These are phyloP conservation scores for Anastrepha obliqua DNA, from an alignment of 1,140 invertebrate species.

Conservation along the genomic window DNA sequence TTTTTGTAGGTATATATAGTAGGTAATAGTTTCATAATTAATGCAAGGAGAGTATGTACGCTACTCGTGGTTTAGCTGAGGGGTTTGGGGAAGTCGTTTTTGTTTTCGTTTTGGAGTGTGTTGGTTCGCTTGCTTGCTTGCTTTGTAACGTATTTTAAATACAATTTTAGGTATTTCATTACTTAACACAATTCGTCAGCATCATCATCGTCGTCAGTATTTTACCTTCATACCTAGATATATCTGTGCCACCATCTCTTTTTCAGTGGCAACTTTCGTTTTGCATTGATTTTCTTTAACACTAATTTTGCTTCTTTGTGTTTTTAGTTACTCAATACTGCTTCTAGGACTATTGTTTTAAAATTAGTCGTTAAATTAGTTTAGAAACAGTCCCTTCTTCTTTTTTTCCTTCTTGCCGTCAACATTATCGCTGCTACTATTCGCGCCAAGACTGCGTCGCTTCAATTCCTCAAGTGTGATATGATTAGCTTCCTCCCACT, in stretches of 20 bases:
- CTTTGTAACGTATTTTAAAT: conserved; percentile 52
- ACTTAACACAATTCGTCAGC: conserved; percentile 44
- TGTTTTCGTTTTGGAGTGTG: not conserved
- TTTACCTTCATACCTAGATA: not conserved
- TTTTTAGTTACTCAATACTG: conserved; percentile 51
- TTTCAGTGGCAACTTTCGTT: not conserved
- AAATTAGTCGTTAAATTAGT: conserved; percentile 33
- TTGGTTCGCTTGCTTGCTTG: conserved; percentile 51
- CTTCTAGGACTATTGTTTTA: conserved; percentile 40
- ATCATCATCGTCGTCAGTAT: conserved; percentile 11
- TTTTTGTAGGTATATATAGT: conserved; percentile 35
- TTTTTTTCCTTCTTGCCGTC: conserved; percentile 73
- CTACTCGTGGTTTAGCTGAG: conserved; percentile 41
- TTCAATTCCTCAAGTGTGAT: conserved; percentile 90
- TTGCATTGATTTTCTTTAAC: conserved; percentile 29
- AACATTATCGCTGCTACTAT: conserved; percentile 78
- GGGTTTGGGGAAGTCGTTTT: conserved; percentile 3
- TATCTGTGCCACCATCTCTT: not conserved
- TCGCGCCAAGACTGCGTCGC: conserved; percentile 88
- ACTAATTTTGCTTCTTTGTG: conserved; percentile 26
- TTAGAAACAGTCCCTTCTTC: conserved; percentile 73
- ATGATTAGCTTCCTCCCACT: conserved; percentile 93
- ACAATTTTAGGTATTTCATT: conserved; percentile 52
- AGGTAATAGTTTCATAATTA: conserved; percentile 45
- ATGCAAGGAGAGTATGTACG: conserved; percentile 46